phyloP scores from a whole-genome alignment of 2,888 invertebrate genomes.

The Lasius platythorax region DNA sequence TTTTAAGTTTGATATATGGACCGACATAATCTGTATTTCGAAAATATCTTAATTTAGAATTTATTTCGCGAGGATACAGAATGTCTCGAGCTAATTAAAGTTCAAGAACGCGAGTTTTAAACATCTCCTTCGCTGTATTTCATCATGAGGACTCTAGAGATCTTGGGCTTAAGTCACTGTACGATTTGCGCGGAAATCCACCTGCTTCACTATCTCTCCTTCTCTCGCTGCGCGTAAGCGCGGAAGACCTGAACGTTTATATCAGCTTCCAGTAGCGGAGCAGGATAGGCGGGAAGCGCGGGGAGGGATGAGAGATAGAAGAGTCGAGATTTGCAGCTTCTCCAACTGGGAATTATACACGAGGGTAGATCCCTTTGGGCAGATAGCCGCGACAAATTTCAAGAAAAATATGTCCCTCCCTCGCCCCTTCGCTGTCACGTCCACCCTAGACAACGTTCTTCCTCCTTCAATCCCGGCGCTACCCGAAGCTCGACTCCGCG shows the following conservation, averaged over 20 bases:
- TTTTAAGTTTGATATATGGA: not conserved
- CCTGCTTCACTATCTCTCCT: slow-evolving; percentile 7
- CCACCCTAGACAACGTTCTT: slow-evolving; percentile 59
- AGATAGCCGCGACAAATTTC: slow-evolving; percentile 85
- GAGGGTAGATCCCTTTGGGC: slow-evolving; percentile 83
- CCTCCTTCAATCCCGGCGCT: slow-evolving; percentile 79
- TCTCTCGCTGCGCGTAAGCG: slow-evolving; percentile 62
- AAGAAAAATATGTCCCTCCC: slow-evolving; percentile 83
- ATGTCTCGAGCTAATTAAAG: slow-evolving; percentile 32
- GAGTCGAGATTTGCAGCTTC: slow-evolving; percentile 86
- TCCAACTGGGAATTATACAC: slow-evolving; percentile 83
- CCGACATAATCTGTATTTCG: not conserved
- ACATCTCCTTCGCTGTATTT: slow-evolving; percentile 27
- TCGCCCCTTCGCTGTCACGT: slow-evolving; percentile 59
- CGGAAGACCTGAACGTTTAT: slow-evolving; percentile 78
- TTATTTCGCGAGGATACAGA: slow-evolving; percentile 5
- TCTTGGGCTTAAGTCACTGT: slow-evolving; percentile 40
- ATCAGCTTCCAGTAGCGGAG: slow-evolving; percentile 69
- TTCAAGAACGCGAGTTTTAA: slow-evolving; percentile 27
- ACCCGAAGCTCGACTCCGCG: slow-evolving; percentile 76
- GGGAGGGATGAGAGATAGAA: slow-evolving; percentile 71
- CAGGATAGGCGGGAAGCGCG: slow-evolving; percentile 44
- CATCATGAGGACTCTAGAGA: slow-evolving; percentile 26
- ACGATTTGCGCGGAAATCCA: slow-evolving; percentile 53
- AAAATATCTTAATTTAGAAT: not conserved